phyloP scores from a whole-genome alignment of 2,113 vertebrate genomes.

The Pungitius pungitius region DNA sequence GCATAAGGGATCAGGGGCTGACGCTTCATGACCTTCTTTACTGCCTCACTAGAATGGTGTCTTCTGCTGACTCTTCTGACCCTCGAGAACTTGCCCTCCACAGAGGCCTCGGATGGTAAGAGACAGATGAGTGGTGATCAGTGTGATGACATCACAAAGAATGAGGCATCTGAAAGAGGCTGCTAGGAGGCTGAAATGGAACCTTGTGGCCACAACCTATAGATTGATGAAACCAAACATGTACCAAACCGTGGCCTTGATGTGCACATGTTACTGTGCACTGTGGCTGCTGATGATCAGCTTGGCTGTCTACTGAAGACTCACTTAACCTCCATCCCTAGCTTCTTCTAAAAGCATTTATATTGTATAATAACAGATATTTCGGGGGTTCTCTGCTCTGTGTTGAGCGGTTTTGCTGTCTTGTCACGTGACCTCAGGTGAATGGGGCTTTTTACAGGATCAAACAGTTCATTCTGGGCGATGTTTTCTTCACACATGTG shows the following conservation, averaged over 20 bases:
- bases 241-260: not conserved
- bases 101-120: slow-evolving; percentile 20
- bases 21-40: not conserved
- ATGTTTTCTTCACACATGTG: not conserved
- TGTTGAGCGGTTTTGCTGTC: not conserved
- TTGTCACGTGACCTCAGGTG: not conserved
- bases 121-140: slow-evolving; percentile 47
- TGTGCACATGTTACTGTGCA: not conserved
- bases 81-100: not conserved
- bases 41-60: not conserved
- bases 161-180: slow-evolving; percentile 20
- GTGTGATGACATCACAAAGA: slow-evolving; percentile 48
- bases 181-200: not conserved
- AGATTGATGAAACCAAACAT: not conserved
- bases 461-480: not conserved
- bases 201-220: not conserved
- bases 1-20: slow-evolving; percentile 1
- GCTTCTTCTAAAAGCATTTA: not conserved
- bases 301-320: not conserved
- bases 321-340: not conserved
- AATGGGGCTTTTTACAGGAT: not conserved
- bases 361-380: too few relatives aligned
- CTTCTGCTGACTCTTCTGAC: not conserved
- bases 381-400: too few relatives aligned
- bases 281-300: not conserved